Base-by-base conservation (phyloP, 2,888 invertebrate species). In the Stramonita haemastoma region DNA sequence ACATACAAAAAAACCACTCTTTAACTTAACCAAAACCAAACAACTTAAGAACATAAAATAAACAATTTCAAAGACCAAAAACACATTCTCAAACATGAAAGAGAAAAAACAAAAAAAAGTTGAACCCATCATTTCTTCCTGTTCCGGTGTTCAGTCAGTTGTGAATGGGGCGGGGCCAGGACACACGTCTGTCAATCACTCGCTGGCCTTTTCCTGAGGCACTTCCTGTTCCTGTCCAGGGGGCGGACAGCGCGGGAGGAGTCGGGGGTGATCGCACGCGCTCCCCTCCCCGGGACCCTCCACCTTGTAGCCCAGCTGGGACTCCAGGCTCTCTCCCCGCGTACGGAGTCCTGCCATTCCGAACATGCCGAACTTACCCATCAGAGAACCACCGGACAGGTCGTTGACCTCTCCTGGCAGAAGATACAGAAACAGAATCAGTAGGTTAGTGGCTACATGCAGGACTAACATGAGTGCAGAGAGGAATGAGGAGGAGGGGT, bases 321-420 rank as follows among this genome's bases (percentile, higher is more conserved):
- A 56, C 66, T 79, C 87, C 83, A 87, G 87, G 22, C 86, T 79
- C 36, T 36, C n/a, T 15, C 66, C 87, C 1, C 34, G n/a, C n/a
- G 66, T 13, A 5, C 70, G 26, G 26, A 36, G 46, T 0, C 86
- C 86, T 1, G 57, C 32, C 77, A 86, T 81, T 17, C 81, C 83
- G 83, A 89, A 89, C 89, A 87, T 89, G 81, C 81, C 57, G 87
- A 89, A 89, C 83, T 87, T 89, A 11, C 89, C 70, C 29, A 79
- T 83, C 81, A 83, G 81, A 36, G 26, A 79, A 2, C 32, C 46
- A 36, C 81, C 36, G 46, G 81, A 36, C 36, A 83, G 36, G 13
- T 83, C 81, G 81, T 83, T 83, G 26, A 83, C 81, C 81, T 83
- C 81, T 22, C 81, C 81, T 83, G 81, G 6, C 26, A 36, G 26